phyloP scores from a whole-genome alignment of 2,888 invertebrate species.

The Polylopha cassiicola region DNA sequence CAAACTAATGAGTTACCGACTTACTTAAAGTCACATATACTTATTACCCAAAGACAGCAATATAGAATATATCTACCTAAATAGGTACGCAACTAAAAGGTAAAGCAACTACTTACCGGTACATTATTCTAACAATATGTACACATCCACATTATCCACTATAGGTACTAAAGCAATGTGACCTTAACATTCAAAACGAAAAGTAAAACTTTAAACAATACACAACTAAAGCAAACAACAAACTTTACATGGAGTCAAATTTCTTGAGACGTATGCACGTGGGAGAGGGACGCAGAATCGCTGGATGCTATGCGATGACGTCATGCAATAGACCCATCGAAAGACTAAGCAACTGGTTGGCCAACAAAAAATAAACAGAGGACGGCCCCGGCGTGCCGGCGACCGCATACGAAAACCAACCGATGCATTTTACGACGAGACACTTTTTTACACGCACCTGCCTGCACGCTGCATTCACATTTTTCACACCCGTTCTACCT shows the following conservation, averaged over 20 bases:
- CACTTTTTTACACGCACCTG: constrained; percentile 33
- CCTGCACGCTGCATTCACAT: constrained; percentile 30
- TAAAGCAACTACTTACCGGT: too few relatives aligned
- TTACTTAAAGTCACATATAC: too few relatives aligned
- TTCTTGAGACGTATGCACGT: constrained; percentile 25
- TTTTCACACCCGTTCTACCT: constrained; percentile 20
- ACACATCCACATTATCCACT: too few relatives aligned
- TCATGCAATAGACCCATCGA: constrained; percentile 46
- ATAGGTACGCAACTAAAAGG: too few relatives aligned
- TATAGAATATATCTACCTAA: too few relatives aligned
- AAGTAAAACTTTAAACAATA: not conserved
- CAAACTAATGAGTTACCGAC: too few relatives aligned
- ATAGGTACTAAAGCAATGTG: too few relatives aligned
- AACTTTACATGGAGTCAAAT: constrained; percentile 21
- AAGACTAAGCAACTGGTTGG: constrained; percentile 46
- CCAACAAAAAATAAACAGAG: constrained; percentile 33
- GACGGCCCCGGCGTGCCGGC: constrained; percentile 25
- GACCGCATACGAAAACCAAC: constrained; percentile 27
- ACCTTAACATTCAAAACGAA: not conserved
- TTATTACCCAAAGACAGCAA: too few relatives aligned
- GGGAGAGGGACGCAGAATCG: constrained; percentile 46
- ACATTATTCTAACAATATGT: too few relatives aligned
- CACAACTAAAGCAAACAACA: constrained; percentile 9
- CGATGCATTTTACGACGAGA: constrained; percentile 32
- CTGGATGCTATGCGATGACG: constrained; percentile 51